These are phyloP conservation scores for Proisotoma minuta DNA, from an alignment of 2,888 invertebrate genomes.

Conservation along the genomic window DNA sequence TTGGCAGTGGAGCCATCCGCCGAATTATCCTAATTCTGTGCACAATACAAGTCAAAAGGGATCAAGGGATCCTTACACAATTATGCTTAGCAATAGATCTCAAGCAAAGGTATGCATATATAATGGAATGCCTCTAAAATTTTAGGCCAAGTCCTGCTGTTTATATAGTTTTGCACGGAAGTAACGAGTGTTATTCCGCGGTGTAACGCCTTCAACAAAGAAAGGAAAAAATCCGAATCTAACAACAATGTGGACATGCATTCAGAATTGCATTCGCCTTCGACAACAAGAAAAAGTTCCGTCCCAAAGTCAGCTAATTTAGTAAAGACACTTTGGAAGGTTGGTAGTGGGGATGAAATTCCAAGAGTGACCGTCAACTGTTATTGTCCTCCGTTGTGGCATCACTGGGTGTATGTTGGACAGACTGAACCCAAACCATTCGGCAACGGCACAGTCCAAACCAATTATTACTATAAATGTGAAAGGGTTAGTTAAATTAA, in stretches of 20 bases:
- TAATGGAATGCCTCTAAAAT: too few species aligned
- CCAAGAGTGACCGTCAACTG: constrained; percentile 54
- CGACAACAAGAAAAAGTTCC: background rate
- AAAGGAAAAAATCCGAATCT: background rate
- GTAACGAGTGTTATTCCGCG: constrained; percentile 17
- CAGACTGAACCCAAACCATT: constrained; percentile 25
- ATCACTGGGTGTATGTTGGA: constrained; percentile 24
- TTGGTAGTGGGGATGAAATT: constrained; percentile 17
- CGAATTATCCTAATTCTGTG: constrained; percentile 24
- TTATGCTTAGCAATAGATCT: constrained; percentile 59
- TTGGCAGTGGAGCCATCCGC: constrained; percentile 51
- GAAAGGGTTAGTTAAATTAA: constrained; percentile 42
- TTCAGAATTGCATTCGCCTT: background rate
- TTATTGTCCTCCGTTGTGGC: constrained; percentile 54
- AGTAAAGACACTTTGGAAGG: constrained; percentile 24
- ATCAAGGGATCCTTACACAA: constrained; percentile 48
- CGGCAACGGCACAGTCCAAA: constrained; percentile 48
- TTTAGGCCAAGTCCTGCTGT: background rate
- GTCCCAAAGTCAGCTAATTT: constrained; percentile 19
- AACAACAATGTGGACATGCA: too few species aligned
- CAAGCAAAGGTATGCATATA: constrained; percentile 58
- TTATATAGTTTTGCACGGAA: constrained; percentile 34
- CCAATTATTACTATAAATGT: constrained; percentile 53
- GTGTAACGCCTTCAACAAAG: constrained; percentile 21
- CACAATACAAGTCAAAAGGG: background rate